Evolutionary conservation across 2,113 vertebrate genomes (phyloP).

Genomic region (Macroglossus sobrinus): DNA sequence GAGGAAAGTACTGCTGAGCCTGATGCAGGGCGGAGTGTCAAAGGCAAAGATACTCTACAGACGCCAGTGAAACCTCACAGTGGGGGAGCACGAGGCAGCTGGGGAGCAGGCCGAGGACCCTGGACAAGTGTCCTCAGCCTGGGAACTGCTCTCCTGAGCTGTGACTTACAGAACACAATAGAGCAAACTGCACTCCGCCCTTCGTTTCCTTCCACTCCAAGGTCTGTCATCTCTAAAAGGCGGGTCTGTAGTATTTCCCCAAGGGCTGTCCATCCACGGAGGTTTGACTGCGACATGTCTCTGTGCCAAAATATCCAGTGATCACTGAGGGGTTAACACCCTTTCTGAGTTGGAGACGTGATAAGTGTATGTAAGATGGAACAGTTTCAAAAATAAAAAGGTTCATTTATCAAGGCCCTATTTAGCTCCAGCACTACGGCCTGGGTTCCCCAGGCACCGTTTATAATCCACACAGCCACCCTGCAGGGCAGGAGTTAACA

Average conservation of each 20-base stretch:
- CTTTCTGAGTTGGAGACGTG: background rate
- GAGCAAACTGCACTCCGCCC: background rate
- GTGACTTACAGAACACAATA: background rate
- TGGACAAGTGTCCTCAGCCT: background rate
- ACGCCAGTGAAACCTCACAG: no score
- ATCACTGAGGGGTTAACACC: background rate
- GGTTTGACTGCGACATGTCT: background rate
- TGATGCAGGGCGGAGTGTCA: background rate
- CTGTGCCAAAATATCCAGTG: background rate
- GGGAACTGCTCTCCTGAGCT: background rate
- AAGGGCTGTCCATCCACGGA: background rate
- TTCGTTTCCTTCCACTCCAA: background rate
- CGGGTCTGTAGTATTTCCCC: background rate
- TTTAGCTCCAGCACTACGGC: background rate
- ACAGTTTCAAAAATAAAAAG: background rate
- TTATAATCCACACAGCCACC: background rate
- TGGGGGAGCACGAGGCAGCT: background rate
- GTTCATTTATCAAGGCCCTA: background rate
- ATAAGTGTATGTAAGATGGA: background rate
- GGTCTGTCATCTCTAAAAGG: background rate
- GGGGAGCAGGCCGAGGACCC: background rate
- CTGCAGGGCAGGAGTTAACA: background rate
- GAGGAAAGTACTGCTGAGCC: background rate
- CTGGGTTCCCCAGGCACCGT: no score
- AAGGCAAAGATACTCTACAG: background rate